Conservation (phyloP, 2,888 invertebrate genomes). For the Adineta ricciae region DNA sequence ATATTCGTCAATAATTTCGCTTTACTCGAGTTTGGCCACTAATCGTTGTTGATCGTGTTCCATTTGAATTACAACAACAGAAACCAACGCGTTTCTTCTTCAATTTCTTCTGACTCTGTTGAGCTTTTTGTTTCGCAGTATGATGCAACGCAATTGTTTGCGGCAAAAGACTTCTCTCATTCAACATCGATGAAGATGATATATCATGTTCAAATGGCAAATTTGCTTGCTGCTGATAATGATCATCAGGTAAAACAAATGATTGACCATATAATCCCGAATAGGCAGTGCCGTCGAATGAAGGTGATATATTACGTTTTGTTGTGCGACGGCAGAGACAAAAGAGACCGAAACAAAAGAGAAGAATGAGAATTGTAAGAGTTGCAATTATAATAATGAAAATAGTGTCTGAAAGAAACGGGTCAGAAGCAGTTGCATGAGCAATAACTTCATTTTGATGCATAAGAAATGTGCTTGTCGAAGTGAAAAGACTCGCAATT, state of each 20-base stretch:
- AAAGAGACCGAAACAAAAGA: neutral
- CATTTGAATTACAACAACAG: neutral
- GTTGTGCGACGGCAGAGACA: neutral
- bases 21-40: neutral
- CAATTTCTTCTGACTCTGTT: neutral
- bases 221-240: neutral
- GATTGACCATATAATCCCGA: neutral
- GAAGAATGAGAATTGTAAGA: neutral
- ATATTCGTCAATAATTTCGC: neutral
- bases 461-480: neutral
- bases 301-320: neutral
- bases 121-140: neutral
- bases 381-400: conserved; percentile 9
- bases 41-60: neutral
- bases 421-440: neutral
- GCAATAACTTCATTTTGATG: neutral
- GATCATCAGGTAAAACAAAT: neutral
- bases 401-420: neutral
- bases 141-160: neutral
- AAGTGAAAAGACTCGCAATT: neutral
- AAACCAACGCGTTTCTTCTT: neutral
- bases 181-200: neutral
- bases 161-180: neutral
- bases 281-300: neutral
- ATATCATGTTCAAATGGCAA: neutral